Evolutionary conservation across 2,888 invertebrate genomes (phyloP).

Genomic region (Penaeus monodon): DNA sequence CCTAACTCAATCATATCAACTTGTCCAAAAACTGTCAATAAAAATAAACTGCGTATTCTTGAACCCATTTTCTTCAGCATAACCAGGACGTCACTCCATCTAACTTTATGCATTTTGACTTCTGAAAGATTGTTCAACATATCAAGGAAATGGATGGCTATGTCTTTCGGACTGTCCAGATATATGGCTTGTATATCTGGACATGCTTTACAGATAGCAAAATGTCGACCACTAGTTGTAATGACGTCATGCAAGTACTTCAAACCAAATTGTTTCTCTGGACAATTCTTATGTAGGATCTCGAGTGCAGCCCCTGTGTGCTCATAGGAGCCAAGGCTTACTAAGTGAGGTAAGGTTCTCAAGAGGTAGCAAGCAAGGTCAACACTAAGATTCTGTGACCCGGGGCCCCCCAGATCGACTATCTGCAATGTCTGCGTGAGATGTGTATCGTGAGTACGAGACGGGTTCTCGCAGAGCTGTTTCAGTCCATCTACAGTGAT

Average conservation of each 20-base stretch:
- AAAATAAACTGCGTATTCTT: conserved; percentile 51
- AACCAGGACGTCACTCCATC: conserved; percentile 56
- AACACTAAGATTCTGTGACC: conserved; percentile 48
- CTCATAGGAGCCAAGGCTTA: conserved; percentile 61
- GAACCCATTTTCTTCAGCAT: conserved; percentile 46
- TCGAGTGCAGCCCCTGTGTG: conserved; percentile 56
- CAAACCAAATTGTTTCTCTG: conserved; percentile 37
- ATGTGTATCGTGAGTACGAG: conserved; percentile 26
- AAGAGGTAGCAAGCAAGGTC: conserved; percentile 44
- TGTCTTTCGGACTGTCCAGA: conserved; percentile 58
- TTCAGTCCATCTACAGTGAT: conserved; percentile 57
- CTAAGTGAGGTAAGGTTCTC: conserved; percentile 47
- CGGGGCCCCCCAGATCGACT: conserved; percentile 63
- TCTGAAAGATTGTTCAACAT: conserved; percentile 52
- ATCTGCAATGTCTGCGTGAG: conserved; percentile 50
- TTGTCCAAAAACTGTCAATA: conserved; percentile 58
- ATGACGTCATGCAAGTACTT: conserved; percentile 53
- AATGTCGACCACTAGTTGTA: conserved; percentile 36
- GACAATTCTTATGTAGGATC: conserved; percentile 25
- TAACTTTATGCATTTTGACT: conserved; percentile 60
- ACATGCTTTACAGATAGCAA: conserved; percentile 37
- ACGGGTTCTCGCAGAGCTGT: conserved; percentile 48
- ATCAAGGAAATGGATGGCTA: conserved; percentile 54
- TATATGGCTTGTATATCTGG: conserved; percentile 58
- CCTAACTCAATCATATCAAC: conserved; percentile 53